These are phyloP conservation scores for Beroe forskalii DNA, from an alignment of 37 sponge, comb jelly and placozoan species.

Conservation along the genomic window DNA sequence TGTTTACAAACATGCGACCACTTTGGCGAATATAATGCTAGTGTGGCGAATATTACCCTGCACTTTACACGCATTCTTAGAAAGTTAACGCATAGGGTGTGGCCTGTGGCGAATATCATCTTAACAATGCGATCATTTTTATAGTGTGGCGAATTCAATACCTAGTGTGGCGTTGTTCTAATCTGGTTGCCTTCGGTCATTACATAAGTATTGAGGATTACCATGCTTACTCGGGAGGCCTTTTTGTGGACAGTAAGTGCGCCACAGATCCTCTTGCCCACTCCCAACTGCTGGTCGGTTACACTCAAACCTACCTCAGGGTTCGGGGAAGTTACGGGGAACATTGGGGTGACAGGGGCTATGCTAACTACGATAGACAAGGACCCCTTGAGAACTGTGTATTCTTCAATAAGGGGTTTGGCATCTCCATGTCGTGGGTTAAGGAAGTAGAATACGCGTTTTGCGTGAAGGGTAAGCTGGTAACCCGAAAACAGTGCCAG, in stretches of 20 bases:
- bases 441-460: not conserved
- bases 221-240: not conserved
- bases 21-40: no score
- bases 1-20: no score
- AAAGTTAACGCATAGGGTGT: no score
- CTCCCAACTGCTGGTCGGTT: not conserved
- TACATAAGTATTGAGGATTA: not conserved
- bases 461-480: not conserved
- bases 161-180: no score
- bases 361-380: not conserved
- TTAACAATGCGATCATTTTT: no score
- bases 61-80: no score
- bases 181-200: not conserved
- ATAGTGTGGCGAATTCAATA: no score
- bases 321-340: slow-evolving; percentile 19
- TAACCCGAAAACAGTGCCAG: not conserved
- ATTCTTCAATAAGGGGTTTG: not conserved
- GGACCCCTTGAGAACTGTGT: not conserved
- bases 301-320: not conserved
- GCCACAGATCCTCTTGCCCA: not conserved
- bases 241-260: not conserved
- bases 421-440: not conserved
- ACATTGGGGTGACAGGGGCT: not conserved
- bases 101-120: no score
- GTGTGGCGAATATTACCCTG: no score